Percentiles rank a stretch among this genome's conserved stretches.
Evolutionary conservation across 2,797 vertebrate species (phyloP).

Genomic region (Phataginus tetradactyla): DNA sequence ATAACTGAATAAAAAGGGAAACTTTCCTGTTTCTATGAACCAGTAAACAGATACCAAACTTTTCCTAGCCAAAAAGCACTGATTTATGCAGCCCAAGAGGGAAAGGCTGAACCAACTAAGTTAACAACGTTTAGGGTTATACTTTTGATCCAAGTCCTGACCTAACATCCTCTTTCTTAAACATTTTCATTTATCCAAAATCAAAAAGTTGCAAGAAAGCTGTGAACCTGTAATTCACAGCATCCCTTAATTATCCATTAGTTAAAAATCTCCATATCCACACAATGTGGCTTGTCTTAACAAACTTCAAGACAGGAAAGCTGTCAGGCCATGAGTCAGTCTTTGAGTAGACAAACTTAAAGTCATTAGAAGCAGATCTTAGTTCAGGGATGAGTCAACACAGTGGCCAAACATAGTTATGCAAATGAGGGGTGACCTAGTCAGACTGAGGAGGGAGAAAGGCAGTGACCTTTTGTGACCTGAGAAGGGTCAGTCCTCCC

Average conservation of each 20-base stretch:
- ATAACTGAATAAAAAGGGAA: neutral
- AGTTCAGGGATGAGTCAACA: neutral
- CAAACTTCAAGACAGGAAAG: neutral
- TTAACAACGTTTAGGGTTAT: neutral
- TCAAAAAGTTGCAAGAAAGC: conserved; percentile 33
- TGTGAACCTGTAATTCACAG: neutral
- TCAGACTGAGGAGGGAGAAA: neutral
- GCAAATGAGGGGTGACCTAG: neutral
- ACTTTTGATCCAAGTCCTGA: neutral
- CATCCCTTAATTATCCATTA: neutral
- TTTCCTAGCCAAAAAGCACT: neutral
- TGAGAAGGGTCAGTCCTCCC: neutral
- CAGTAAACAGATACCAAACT: neutral
- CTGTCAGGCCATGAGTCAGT: neutral
- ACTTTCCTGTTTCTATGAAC: neutral
- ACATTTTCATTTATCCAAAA: neutral
- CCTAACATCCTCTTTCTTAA: neutral
- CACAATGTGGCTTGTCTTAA: neutral
- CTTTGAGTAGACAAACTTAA: neutral
- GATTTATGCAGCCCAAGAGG: neutral
- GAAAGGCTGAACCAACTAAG: neutral
- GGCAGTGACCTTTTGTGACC: neutral
- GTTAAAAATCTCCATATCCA: neutral
- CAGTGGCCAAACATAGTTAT: neutral
- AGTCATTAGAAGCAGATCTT: neutral